Evolutionary conservation across 2,888 invertebrate species (phyloP), one percentile per base, ranked within the genome.

Genomic region (Drosophila fulvimacula): DNA sequence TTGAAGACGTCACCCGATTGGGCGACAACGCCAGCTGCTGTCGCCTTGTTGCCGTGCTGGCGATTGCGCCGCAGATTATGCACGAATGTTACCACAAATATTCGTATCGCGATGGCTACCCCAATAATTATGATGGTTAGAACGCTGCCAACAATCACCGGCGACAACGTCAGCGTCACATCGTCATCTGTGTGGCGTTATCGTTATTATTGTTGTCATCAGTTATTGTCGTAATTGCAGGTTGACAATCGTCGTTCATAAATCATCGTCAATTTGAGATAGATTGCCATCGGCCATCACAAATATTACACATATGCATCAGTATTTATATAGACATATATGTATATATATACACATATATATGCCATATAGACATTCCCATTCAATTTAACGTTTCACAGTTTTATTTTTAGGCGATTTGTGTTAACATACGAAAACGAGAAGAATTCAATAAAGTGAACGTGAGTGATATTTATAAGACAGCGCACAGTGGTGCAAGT

Each of bases 121-220:
- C 92, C 92, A 85, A 92, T 92, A 83, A 92, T 91, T 89, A 92
- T 88, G 86, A 92, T 91, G 79, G 93, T 93, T 74, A 93, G 82
- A 63, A 93, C 91, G 80, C 92, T 91, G 63, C 93, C 93, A 79
- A 93, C 91, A 81, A 93, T 88, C 77, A 93, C 92, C 69, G 93
- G 93, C 58, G 93, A 93, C 80, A 92, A 76, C 65, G 92, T 84
- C 72, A 92, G 81, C 65, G 92, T 90, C 76, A 88, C 90, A 79
- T 92, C 92, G 76, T 91, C 91, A 78, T 92, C 92, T 92, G 73
- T 92, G 73, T 92, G 73, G 27, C 27, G 27, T 71, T 71, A 49
- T 64, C 60, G 49, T 62, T 61, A 52, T 62, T 62, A 68, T 75
- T 63, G 64, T 75, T 72, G 71, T 55, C 71, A 63, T 72, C 63